A percentile compares a stretch with the other conserved stretches of the same genome.
Conservation (phyloP, 2,888 invertebrate species). For the Frankliniella fusca region DNA sequence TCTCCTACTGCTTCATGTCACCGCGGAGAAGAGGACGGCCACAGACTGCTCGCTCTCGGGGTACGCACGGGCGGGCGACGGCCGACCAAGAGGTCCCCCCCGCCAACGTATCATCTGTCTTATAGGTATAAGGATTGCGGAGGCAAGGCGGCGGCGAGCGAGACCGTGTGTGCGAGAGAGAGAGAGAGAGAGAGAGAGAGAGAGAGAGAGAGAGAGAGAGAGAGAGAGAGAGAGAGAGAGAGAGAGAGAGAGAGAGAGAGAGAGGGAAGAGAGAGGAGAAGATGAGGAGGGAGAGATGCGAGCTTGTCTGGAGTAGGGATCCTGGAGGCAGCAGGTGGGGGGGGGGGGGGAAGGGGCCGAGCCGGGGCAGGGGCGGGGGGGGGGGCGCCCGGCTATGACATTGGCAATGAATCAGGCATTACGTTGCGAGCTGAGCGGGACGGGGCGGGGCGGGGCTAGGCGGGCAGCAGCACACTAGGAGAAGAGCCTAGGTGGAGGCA, state of each 20-base stretch:
- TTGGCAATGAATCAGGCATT: conserved; percentile 9
- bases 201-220: neutral
- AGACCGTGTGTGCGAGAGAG: neutral
- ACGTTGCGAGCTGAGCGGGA: neutral
- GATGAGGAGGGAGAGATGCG: neutral
- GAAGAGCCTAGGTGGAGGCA: too few species aligned
- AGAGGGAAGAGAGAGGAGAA: too few species aligned
- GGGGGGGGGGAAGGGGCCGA: too few species aligned
- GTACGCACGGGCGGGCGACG: neutral
- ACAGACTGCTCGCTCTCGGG: too few species aligned
- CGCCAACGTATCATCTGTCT: neutral
- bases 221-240: neutral
- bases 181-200: neutral
- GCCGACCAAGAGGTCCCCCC: neutral
- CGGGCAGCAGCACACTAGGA: too few species aligned
- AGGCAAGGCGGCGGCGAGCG: neutral
- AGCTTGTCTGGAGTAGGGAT: too few species aligned
- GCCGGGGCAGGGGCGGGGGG: too few species aligned
- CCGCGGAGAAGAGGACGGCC: too few species aligned
- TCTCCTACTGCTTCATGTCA: too few species aligned
- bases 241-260: neutral
- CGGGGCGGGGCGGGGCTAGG: too few species aligned
- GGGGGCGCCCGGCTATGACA: neutral
- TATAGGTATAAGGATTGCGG: neutral
- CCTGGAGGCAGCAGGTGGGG: too few species aligned